Conservation (phyloP, 2,888 invertebrate species). For the Ochropacha duplaris region DNA sequence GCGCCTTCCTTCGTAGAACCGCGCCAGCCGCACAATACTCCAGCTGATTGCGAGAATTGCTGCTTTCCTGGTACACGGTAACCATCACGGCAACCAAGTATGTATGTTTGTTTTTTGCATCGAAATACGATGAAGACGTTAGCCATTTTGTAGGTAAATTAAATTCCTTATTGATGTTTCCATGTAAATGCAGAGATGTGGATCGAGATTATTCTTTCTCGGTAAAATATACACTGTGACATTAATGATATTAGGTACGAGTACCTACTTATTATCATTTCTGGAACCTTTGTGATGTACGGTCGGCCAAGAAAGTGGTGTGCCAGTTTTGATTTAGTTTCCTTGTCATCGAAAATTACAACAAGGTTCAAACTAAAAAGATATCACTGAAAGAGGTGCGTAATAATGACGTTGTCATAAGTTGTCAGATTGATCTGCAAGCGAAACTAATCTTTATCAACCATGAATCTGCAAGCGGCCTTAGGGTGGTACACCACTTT, state of each 20-base stretch:
- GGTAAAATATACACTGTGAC: neutral
- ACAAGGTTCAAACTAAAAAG: too few relatives aligned
- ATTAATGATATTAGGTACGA: neutral
- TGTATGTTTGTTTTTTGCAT: constrained; percentile 26
- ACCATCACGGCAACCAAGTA: constrained; percentile 7
- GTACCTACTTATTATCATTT: too few relatives aligned
- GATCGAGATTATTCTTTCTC: neutral
- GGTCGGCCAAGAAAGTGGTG: too few relatives aligned
- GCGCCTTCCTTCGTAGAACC: constrained; percentile 18
- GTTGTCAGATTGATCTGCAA: too few relatives aligned
- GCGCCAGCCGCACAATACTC: constrained; percentile 19
- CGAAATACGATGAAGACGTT: constrained; percentile 37
- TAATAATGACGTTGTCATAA: too few relatives aligned
- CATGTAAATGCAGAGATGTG: constrained; percentile 2
- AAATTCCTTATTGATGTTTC: constrained; percentile 5
- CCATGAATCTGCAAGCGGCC: too few relatives aligned
- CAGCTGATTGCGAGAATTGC: constrained; percentile 25
- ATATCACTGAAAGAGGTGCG: too few relatives aligned
- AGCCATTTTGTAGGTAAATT: constrained; percentile 13
- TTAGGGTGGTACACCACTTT: too few relatives aligned
- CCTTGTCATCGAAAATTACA: too few relatives aligned
- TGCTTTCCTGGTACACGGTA: constrained; percentile 29
- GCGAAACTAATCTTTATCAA: too few relatives aligned
- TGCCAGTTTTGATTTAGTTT: too few relatives aligned
- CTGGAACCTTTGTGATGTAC: neutral